Percentiles rank a stretch among this genome's conserved stretches.
phyloP scores from a whole-genome alignment of 37 sponge, comb jelly and placozoan species.

The Cliona cf. orientalis region DNA sequence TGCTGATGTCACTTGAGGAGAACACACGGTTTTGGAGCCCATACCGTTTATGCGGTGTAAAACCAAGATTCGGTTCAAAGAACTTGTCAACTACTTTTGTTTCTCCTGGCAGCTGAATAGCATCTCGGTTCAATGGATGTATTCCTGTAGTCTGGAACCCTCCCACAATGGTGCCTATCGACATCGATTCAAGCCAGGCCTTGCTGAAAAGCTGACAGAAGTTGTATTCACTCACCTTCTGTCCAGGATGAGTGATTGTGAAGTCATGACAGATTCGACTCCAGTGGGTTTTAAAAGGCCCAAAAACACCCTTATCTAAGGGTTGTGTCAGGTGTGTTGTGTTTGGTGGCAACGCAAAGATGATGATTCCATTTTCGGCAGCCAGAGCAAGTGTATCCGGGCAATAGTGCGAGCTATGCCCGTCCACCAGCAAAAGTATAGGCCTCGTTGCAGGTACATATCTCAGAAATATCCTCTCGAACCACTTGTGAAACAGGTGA shows the following conservation, averaged over 20 bases:
- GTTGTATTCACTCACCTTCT: constrained; percentile 1
- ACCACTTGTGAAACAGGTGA: constrained; percentile 26
- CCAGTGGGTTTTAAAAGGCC: constrained; percentile 42
- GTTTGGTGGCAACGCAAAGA: constrained; percentile 44
- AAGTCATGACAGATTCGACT: constrained; percentile 25
- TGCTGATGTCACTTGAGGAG: too few species aligned
- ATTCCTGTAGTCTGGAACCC: constrained; percentile 21
- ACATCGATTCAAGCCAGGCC: constrained; percentile 31
- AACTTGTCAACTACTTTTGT: background rate
- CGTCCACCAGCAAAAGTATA: constrained; percentile 38
- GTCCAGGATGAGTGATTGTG: background rate
- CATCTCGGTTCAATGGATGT: constrained; percentile 1
- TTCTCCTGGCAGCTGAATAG: background rate
- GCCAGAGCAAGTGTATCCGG: constrained; percentile 7
- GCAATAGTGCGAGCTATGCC: constrained; percentile 45
- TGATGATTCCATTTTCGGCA: constrained; percentile 15
- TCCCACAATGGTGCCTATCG: constrained; percentile 12
- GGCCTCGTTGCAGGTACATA: constrained; percentile 34
- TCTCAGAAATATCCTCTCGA: constrained; percentile 17
- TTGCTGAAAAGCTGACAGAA: constrained; percentile 11
- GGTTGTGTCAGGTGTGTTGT: constrained; percentile 47
- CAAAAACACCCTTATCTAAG: constrained; percentile 51
- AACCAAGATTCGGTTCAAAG: background rate
- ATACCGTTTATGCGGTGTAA: background rate
- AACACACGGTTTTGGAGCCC: too few species aligned